Evolutionary conservation across 1,140 invertebrate species (phyloP), one percentile per base, ranked within the genome.

Genomic region (Drosophila truncata): DNA sequence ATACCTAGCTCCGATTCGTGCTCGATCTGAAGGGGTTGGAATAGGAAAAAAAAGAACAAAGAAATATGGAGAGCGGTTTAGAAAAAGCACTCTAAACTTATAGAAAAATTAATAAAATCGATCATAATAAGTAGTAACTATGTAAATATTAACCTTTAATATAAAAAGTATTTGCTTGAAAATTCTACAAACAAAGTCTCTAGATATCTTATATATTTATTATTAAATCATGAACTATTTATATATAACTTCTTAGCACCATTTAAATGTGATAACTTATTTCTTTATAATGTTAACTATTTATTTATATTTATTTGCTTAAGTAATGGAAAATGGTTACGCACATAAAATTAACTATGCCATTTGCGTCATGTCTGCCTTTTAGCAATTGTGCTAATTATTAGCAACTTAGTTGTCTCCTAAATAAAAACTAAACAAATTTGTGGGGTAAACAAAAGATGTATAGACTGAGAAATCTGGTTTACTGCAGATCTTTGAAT

Each of bases 1-100:
- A 92, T 76, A 18, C 67, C 70, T 59, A 91, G 71, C 57, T 92
- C 91, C n/a, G 72, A 60, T 66, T 92, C 91, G 57, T 83, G 87
- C 66, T 92, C 91, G 57, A 91, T 91, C 91, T 92, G 80, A 23
- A 6, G 63, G 62, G 47, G 8, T n/a, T 9, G 20, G 18, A 18
- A n/a, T 11, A n/a, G 25, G 14, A 62, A 42, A 55, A 10, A 27
- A 16, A 13, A 2, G 2, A 14, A 18, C n/a, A n/a, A 54, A 13
- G 11, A 42, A 57, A 70, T 49, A 33, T 6, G 33, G 31, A 41
- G 11, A 29, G n/a, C 35, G 42, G 23, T 58, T 58, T 47, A 42
- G 46, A 58, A 35, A n/a, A 35, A 13, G 18, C n/a, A n/a, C n/a
- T 18, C n/a, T 49, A n/a, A 49, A 27, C 2, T 27, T 6, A 49